phyloP scores from a whole-genome alignment of 2,113 vertebrate species.

The Leucopsar rothschildi region DNA sequence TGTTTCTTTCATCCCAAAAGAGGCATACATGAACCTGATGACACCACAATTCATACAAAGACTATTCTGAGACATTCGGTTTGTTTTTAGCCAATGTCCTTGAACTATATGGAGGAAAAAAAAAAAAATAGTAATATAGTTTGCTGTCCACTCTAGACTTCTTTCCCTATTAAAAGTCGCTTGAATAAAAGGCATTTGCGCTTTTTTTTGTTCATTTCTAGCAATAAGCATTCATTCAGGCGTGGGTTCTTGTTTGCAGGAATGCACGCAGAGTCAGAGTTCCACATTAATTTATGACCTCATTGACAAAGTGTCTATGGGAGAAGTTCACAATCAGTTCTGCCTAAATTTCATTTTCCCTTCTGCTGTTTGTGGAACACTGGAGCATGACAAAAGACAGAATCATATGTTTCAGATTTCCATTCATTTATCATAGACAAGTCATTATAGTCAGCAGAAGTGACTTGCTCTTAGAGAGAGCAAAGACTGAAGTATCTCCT shows the following conservation, averaged over 20 bases:
- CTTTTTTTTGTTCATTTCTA: not conserved
- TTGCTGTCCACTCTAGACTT: not conserved
- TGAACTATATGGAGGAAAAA: not conserved
- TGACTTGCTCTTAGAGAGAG: not conserved
- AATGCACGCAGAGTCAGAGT: constrained; percentile 1
- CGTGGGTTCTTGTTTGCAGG: constrained; percentile 40
- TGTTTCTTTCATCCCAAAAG: not conserved
- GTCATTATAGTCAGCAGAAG: not conserved
- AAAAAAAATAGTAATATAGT: not conserved
- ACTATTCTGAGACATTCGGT: not conserved
- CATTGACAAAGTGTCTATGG: not conserved
- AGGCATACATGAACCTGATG: not conserved
- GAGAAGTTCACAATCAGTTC: not conserved
- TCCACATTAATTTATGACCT: constrained; percentile 16
- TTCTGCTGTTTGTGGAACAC: not conserved
- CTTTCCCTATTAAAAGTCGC: not conserved
- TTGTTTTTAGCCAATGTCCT: not conserved
- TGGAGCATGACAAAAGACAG: not conserved
- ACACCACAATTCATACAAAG: not conserved
- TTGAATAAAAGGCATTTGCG: not conserved
- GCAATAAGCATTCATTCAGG: not conserved
- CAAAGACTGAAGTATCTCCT: not conserved
- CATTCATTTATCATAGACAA: not conserved
- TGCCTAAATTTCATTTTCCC: not conserved
- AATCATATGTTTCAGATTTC: not conserved